phyloP scores from a whole-genome alignment of 1,140 invertebrate genomes.

The Triops cancriformis region DNA sequence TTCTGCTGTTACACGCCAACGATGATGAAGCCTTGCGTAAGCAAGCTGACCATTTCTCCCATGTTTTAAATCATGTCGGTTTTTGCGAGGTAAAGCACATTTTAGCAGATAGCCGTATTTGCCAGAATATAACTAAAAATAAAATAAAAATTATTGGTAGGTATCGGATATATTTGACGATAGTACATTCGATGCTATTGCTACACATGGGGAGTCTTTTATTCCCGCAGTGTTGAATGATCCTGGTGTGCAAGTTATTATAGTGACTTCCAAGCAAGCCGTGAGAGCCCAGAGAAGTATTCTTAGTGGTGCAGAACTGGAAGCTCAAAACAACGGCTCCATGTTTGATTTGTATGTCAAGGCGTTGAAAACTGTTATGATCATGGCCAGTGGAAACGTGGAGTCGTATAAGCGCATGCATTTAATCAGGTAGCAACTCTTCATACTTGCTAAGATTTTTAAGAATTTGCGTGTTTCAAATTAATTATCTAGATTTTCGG shows the following conservation, averaged over 20 bases:
- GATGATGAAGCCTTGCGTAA: neutral
- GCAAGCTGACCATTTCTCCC: neutral
- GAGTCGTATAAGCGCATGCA: neutral
- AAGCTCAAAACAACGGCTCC: neutral
- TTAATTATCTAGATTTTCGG: neutral
- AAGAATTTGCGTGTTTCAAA: neutral
- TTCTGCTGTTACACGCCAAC: neutral
- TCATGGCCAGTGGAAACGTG: neutral
- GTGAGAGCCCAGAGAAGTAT: neutral
- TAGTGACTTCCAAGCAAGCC: neutral
- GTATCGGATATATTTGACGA: neutral
- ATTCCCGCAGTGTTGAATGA: neutral
- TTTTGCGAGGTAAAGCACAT: conserved; percentile 7
- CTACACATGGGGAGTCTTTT: neutral
- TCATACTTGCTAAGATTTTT: neutral
- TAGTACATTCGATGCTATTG: neutral
- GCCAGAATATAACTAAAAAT: too few relatives aligned
- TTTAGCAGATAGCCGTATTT: too few relatives aligned
- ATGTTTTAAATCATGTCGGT: neutral
- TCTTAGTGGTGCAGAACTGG: neutral
- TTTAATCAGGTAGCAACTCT: neutral
- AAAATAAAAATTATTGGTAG: too few relatives aligned
- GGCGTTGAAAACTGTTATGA: neutral
- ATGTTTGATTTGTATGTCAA: neutral
- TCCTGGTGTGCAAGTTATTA: neutral